Base-by-base conservation (phyloP, 2,888 invertebrate species). In the Drosophila trichaetosa region DNA sequence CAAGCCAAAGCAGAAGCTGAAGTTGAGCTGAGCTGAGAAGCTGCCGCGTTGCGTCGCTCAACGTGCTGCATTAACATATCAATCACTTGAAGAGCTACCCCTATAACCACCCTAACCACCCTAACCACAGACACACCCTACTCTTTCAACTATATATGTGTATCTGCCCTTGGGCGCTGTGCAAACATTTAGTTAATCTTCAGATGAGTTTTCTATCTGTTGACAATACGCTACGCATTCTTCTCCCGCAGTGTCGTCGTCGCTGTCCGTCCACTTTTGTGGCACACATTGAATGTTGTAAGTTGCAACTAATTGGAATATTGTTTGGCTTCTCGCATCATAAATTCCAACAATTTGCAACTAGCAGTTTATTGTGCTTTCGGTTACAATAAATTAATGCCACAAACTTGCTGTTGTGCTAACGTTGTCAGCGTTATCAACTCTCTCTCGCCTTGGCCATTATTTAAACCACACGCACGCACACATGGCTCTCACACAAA, bases 61-160 rank as follows among this genome's bases (percentile, higher is more conserved):
- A 77, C 83, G 88, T 86, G 76, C 76, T 77, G 80, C 82, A 89
- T 87, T 87, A 87, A 87, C 87, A 87, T 87, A 87, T 87, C 87
- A 87, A 87, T 87, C 90, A 90, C 89, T 71, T 75, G 53, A 65
- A 73, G 81, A 76, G 58, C 70, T 34, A 40, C 38, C 27, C n/a
- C 60, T 46, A 33, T 21, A 13, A 24, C 36, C 27, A 36, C 3
- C 16, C 5, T 8, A 7, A 4, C 27, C 16, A 33, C 10, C 31
- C 18, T 38, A 5, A 7, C 31, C 21, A n/a, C 38, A 40, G 33
- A 11, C n/a, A 27, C n/a, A 33, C 24, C 46, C 24, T 46, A 46
- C 24, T 24, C 46, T 46, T 24, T 24, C 46, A 46, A 46, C 40
- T 27, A 13, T 34, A 21, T 5, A 11, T 49, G 18, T 24, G 10